Evolutionary conservation across 2,113 vertebrate genomes (phyloP).

Genomic region (Theropithecus gelada): DNA sequence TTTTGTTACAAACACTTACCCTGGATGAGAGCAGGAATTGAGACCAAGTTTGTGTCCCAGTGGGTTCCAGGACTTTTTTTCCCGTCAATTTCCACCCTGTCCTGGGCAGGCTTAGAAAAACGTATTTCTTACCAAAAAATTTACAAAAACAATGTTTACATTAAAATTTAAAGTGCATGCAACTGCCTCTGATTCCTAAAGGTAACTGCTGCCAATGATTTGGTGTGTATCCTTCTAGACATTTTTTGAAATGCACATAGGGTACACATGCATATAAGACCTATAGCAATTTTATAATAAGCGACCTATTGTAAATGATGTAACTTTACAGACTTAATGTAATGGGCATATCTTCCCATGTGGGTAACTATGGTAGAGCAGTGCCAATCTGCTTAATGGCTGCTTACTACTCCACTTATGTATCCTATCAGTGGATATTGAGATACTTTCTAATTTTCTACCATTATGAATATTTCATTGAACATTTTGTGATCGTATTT

Average conservation of each 20-base stretch:
- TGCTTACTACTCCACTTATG: neutral
- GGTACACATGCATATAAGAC: neutral
- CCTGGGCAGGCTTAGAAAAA: neutral
- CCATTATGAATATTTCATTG: neutral
- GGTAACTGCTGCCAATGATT: neutral
- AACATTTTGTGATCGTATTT: neutral
- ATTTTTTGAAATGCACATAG: neutral
- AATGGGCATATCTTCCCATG: neutral
- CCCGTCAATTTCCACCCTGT: neutral
- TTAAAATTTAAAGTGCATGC: neutral
- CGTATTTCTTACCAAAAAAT: neutral
- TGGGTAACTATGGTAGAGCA: neutral
- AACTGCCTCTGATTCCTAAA: neutral
- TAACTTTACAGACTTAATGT: neutral
- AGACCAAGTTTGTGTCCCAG: neutral
- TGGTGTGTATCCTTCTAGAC: neutral
- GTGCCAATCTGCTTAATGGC: neutral
- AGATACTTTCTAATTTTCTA: neutral
- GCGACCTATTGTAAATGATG: neutral
- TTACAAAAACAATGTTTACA: neutral
- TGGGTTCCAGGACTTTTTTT: neutral
- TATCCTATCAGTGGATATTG: neutral
- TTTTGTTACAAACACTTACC: neutral
- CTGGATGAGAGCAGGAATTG: neutral
- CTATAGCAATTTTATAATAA: neutral